A percentile compares a stretch with the other conserved stretches of the same genome.
These are phyloP conservation scores for Phainopepla nitens DNA, from an alignment of 2,113 vertebrate species.

Conservation along the genomic window DNA sequence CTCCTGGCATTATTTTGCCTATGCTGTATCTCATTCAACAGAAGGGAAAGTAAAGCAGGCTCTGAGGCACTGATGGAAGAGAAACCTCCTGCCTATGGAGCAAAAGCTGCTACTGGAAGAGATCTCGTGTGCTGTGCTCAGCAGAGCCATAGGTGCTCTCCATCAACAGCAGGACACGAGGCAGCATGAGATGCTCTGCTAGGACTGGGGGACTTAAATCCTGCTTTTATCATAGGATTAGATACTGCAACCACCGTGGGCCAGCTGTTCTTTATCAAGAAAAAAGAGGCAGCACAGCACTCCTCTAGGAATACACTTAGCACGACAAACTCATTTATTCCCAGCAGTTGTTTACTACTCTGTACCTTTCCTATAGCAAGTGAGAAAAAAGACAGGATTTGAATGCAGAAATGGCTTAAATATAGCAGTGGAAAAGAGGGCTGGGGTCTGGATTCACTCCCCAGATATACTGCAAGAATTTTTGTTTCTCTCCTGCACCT, in stretches of 20 bases:
- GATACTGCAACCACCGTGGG: background rate
- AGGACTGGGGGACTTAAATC: background rate
- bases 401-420: background rate
- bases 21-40: fast-evolving
- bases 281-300: background rate
- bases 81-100: background rate
- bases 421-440: background rate
- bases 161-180: background rate
- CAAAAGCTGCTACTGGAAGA: background rate
- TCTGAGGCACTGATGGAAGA: background rate
- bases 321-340: constrained; percentile 17
- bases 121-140: background rate
- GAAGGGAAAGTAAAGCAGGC: background rate
- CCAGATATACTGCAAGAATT: background rate
- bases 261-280: background rate
- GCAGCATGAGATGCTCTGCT: background rate
- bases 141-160: background rate
- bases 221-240: background rate
- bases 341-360: constrained; percentile 12
- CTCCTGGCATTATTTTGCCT: background rate
- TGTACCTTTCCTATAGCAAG: background rate
- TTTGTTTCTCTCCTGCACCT: background rate
- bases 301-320: background rate
- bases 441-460: background rate
- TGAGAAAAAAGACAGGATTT: background rate